A percentile compares a stretch with the other conserved stretches of the same genome.
Conservation (phyloP, 1,140 invertebrate genomes). For the Drosophila gunungcola region DNA sequence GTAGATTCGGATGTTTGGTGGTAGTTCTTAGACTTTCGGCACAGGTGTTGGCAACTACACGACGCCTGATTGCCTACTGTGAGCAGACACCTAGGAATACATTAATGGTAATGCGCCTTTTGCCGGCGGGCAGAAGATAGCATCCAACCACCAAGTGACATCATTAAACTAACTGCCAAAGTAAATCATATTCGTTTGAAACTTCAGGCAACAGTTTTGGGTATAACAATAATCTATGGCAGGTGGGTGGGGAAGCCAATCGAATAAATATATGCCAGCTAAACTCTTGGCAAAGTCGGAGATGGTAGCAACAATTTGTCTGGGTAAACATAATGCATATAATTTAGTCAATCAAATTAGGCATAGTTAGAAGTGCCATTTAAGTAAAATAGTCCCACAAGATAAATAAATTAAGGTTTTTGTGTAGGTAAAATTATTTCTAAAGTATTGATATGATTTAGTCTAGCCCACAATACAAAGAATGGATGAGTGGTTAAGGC, state of each 20-base stretch:
- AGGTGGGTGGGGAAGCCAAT: background rate
- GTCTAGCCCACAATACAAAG: too few species aligned
- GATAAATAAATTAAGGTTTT: too few species aligned
- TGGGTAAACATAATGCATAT: conserved; percentile 25
- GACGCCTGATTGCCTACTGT: conserved; percentile 56
- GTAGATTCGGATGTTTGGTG: conserved; percentile 30
- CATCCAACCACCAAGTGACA: conserved; percentile 59
- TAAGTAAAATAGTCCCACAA: background rate
- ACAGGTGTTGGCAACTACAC: conserved; percentile 66
- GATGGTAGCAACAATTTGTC: conserved; percentile 23
- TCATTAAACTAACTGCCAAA: conserved; percentile 61
- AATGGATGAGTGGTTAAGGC: too few species aligned
- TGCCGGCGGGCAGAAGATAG: conserved; percentile 41
- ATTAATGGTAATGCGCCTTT: conserved; percentile 73
- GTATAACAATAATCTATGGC: conserved; percentile 3
- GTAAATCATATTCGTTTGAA: conserved; percentile 63
- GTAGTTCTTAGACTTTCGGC: conserved; percentile 16
- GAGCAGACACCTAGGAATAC: conserved; percentile 56
- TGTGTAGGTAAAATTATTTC: too few species aligned
- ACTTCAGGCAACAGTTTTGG: conserved; percentile 16
- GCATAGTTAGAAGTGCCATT: background rate
- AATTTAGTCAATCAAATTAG: conserved; percentile 37
- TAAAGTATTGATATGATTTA: too few species aligned
- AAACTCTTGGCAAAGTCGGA: conserved; percentile 14
- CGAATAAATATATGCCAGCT: conserved; percentile 25